Base-by-base conservation (phyloP, 2,888 invertebrate species). In the Cheilosia grossa region DNA sequence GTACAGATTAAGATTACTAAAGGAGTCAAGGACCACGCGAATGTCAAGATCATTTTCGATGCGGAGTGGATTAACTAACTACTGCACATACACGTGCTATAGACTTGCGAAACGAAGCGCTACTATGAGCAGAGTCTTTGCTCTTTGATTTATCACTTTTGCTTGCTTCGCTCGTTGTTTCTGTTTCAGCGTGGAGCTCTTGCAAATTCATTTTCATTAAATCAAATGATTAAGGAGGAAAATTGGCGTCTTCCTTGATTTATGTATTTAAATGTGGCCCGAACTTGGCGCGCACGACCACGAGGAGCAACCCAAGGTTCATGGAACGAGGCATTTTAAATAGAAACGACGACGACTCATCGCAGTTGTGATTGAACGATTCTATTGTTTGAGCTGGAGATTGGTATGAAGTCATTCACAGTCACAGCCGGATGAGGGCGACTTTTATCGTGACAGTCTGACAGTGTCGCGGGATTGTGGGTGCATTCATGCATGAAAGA, bases 11-110 rank as follows among this genome's bases (percentile, higher is more conserved):
- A 69, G 56, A 64, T 75, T 63, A 24, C 51, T 51, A 51, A 27
- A 72, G 63, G 49, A 82, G 78, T 82, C 70, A 79, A 73, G 66
- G 79, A 72, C 82, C 73, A 74, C 27, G 63, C 53, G 56, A 74
- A 79, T 64, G 82, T 79, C 79, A 74, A 78, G 82, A 78, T 78
- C 73, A 73, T 73, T 56, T 69, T 51, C 70, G 61, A 58, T 51
- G 70, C 27, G 13, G n/a, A 10, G 13, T 49, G 58, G 64, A 73
- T 74, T 74, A 74, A 74, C 74, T 64, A 53, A 67, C 66, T 56
- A 58, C 49, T 56, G 56, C 66, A 40, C 64, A 30, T 21, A 21
- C 30, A 9, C 27, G 56, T 56, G 73, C 73, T 66, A 10, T 15
- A 24, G 66, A 10, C 42, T 27, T 59, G 37, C n/a, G n/a, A n/a